Evolutionary conservation across 2,797 vertebrate genomes (phyloP).

Genomic region (Gastrophryne carolinensis): DNA sequence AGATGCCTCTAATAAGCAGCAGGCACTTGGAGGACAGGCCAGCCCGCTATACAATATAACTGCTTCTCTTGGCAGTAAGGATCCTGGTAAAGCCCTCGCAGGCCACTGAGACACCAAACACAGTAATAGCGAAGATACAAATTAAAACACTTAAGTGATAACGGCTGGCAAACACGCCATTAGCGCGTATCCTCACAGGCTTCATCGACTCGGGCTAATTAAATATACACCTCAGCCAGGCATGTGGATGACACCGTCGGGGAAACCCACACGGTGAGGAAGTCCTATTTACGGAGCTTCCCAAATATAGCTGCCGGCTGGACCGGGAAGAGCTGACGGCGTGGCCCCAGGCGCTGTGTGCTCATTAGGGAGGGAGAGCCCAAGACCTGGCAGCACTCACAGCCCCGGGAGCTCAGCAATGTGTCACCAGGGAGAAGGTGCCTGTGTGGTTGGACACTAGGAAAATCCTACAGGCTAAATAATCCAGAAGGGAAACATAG

Average conservation of each 20-base stretch:
- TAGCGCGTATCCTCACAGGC: not conserved
- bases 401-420: not conserved
- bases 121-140: not conserved
- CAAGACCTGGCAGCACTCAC: not conserved
- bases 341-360: conserved; percentile 16
- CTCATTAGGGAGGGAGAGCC: conserved; percentile 35
- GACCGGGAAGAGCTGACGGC: conserved; percentile 9
- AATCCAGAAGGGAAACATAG: no score
- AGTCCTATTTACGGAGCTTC: conserved; percentile 8
- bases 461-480: not conserved
- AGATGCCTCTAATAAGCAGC: no score
- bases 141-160: not conserved
- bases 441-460: not conserved
- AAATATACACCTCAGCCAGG: not conserved
- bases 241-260: not conserved
- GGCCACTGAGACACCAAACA: not conserved
- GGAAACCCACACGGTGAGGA: not conserved
- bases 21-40: not conserved
- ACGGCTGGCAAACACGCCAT: not conserved
- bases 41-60: not conserved
- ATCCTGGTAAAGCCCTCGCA: not conserved
- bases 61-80: not conserved
- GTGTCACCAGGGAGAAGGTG: not conserved
- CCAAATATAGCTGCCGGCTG: not conserved
- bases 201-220: not conserved